Conservation (phyloP, 2,888 invertebrate species). For the Drosophila austrosaltans region DNA sequence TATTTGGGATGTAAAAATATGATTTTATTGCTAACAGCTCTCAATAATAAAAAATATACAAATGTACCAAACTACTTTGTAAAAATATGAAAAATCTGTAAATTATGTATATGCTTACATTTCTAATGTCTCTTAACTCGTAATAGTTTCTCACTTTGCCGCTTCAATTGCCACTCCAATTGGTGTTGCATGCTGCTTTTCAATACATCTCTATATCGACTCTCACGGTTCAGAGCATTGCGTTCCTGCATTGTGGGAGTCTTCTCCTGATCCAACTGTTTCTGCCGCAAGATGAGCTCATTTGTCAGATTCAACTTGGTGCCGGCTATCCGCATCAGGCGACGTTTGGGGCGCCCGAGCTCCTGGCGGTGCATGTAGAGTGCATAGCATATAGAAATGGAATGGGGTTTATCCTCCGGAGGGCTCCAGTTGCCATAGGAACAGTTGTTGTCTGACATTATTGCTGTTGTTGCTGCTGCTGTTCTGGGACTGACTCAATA, state of each 20-base stretch:
- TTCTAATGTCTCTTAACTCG: too few relatives aligned
- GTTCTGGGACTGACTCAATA: neutral
- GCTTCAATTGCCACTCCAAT: constrained; percentile 41
- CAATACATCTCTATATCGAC: constrained; percentile 55
- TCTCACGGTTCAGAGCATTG: constrained; percentile 56
- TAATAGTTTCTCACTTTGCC: constrained; percentile 23
- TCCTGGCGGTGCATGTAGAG: constrained; percentile 64
- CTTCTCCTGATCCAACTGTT: constrained; percentile 27
- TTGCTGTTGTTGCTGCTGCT: constrained; percentile 15
- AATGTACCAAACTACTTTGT: too few relatives aligned
- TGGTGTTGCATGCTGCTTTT: constrained; percentile 53
- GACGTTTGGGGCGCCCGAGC: constrained; percentile 54
- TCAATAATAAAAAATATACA: too few relatives aligned
- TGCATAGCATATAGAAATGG: constrained; percentile 55
- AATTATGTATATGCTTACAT: too few relatives aligned
- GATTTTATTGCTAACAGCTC: too few relatives aligned
- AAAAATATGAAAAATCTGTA: too few relatives aligned
- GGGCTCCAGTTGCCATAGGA: neutral
- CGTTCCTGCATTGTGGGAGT: constrained; percentile 47
- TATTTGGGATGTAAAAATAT: too few relatives aligned
- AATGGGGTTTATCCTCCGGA: constrained; percentile 10
- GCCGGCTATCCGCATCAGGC: constrained; percentile 55
- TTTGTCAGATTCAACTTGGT: constrained; percentile 71
- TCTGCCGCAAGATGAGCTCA: constrained; percentile 58
- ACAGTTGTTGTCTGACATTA: constrained; percentile 7